Evolutionary conservation across 1,140 invertebrate species (phyloP), one percentile per base, ranked within the genome.

Genomic region (Scaptomyza montana): DNA sequence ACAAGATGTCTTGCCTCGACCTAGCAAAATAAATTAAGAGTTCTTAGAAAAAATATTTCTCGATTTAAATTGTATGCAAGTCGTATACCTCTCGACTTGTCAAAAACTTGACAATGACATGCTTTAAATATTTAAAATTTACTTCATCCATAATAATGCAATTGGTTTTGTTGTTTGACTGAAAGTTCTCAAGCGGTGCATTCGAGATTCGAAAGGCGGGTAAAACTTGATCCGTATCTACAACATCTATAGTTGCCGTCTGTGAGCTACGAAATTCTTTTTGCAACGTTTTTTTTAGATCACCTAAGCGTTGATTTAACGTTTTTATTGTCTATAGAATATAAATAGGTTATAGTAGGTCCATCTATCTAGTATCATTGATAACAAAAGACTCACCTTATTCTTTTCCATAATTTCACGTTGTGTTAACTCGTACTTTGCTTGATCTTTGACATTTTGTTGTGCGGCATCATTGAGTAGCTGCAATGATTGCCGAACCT

Each of bases 221-320:
- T 25, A 59, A 62, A 49, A 50, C 49, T 68, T 77, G 63, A 50
- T 74, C 62, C 33, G 71, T 74, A n/a, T 86, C 75, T 5, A 43
- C 39, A 43, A 87, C 73, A 47, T 59, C 80, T 1, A 79, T 80
- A 0, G 78, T 68, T 3, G 82, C 66, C 13, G 77, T 56, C 36
- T 87, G 82, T n/a, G 66, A 65, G 25, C 73, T 90, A 5, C 95
- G 95, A 33, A 98, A 92, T 92, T 98, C 97, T 67, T 95, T 94
- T 90, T 98, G 97, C 45, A 98, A 92, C 0, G 97, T 98, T 92
- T 98, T 98, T 90, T 98, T 97, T 93, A 98, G 95, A 90, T 98
- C 97, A 4, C 94, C 94, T 85, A 98, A 92, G 65, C 96, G 94
- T 92, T 98, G 96, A 85, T 98, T 96, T 68, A 98, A 94, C 43